Percentiles rank a stretch among this genome's conserved stretches.
Evolutionary conservation across 37 sponge, comb jelly and placozoan genomes (phyloP).

Genomic region (Lycopodina hypogea): DNA sequence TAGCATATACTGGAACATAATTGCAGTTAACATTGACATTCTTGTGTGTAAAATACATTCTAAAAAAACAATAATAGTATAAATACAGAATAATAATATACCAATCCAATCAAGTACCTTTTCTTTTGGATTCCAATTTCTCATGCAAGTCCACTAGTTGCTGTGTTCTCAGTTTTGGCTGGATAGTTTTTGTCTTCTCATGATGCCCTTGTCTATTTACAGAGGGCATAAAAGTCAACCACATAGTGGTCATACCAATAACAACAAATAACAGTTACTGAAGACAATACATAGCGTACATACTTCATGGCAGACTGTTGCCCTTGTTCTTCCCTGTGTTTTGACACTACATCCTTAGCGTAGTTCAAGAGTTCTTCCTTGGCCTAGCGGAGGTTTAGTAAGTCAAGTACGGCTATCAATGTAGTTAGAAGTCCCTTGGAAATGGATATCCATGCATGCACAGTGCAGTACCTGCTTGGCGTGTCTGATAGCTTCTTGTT

Average conservation of each 20-base stretch:
- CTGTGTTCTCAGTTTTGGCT: conserved; percentile 16
- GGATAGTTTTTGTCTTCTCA: conserved; percentile 12
- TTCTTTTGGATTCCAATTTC: conserved; percentile 56
- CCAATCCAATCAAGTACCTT: conserved; percentile 54
- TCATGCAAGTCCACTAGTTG: conserved; percentile 52
- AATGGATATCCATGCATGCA: background rate
- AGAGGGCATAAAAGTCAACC: background rate
- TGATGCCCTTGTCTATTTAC: conserved; percentile 28
- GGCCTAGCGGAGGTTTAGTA: conserved; percentile 40
- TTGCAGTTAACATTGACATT: too few species aligned
- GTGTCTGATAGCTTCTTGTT: conserved; percentile 75
- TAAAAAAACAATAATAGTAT: too few species aligned
- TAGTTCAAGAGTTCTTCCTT: conserved; percentile 65
- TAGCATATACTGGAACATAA: too few species aligned
- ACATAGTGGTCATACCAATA: background rate
- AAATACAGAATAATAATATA: too few species aligned
- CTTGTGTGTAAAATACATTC: too few species aligned
- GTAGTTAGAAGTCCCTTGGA: background rate
- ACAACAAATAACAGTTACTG: background rate
- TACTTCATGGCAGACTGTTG: conserved; percentile 28
- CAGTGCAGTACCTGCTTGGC: conserved; percentile 63
- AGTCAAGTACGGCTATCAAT: too few species aligned
- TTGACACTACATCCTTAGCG: conserved; percentile 39
- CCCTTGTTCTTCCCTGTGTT: conserved; percentile 51
- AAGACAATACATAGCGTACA: background rate